Percentiles rank a stretch among this genome's conserved stretches.
These are phyloP conservation scores for Tetranychus truncatus DNA, from an alignment of 2,888 invertebrate genomes.

Conservation along the genomic window DNA sequence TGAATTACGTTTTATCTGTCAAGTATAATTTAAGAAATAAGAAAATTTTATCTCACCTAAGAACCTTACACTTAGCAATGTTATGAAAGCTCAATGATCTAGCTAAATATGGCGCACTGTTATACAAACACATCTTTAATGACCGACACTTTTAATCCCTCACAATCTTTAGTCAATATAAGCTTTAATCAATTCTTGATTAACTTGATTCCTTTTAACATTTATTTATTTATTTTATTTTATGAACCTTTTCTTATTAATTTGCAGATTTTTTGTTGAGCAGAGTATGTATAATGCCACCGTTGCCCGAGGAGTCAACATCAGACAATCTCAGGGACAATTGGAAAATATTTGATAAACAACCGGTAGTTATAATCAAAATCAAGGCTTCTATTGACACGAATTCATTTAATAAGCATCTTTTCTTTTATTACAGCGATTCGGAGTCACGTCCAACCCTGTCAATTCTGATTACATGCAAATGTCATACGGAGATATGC, in stretches of 20 bases:
- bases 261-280: conserved; percentile 10
- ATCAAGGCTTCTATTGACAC: background rate
- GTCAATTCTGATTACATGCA: conserved; percentile 9
- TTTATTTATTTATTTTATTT: background rate
- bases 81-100: too few relatives aligned
- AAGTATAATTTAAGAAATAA: too few relatives aligned
- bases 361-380: background rate
- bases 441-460: background rate
- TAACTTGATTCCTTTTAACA: background rate
- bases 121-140: too few relatives aligned
- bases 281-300: conserved; percentile 18
- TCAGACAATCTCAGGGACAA: conserved; percentile 3
- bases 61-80: too few relatives aligned
- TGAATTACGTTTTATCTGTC: too few relatives aligned
- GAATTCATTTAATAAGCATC: background rate
- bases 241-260: background rate
- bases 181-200: too few relatives aligned
- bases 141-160: too few relatives aligned
- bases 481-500: background rate
- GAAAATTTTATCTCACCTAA: too few relatives aligned
- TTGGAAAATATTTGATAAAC: conserved; percentile 21
- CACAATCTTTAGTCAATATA: too few relatives aligned
- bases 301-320: conserved; percentile 19
- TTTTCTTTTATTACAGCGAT: background rate
- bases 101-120: too few relatives aligned